Conservation (phyloP, 2,113 vertebrate genomes). For the Burhinus oedicnemus region DNA sequence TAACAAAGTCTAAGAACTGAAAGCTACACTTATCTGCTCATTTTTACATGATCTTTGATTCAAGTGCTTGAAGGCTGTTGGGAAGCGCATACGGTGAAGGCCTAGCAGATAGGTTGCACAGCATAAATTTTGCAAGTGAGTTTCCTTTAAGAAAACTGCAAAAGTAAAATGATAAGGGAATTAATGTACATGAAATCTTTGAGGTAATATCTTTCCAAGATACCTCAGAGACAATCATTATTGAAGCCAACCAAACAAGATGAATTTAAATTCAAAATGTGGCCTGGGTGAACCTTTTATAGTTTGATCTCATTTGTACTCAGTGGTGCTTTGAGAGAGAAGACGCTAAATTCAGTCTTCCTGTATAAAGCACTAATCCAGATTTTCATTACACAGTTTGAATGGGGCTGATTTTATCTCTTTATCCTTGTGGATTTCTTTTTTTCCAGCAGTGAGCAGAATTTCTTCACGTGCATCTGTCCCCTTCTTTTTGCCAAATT, state of each 20-base stretch:
- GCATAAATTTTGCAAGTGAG: not conserved
- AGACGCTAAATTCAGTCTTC: not conserved
- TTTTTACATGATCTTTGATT: not conserved
- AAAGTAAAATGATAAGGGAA: not conserved
- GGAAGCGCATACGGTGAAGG: not conserved
- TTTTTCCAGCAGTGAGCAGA: not conserved
- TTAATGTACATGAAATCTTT: not conserved
- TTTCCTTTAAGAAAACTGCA: not conserved
- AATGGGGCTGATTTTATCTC: not conserved
- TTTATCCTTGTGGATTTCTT: not conserved
- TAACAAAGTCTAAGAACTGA: not conserved
- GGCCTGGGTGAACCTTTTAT: not conserved
- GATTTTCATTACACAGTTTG: not conserved
- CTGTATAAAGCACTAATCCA: not conserved
- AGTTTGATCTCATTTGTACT: not conserved
- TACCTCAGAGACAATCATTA: not conserved
- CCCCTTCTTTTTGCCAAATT: not conserved
- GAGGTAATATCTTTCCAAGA: not conserved
- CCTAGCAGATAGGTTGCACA: not conserved
- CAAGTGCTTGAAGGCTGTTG: not conserved
- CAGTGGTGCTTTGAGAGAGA: not conserved
- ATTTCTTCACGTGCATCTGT: not conserved
- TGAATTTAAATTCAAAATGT: conserved; percentile 16
- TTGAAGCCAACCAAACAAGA: conserved; percentile 11
- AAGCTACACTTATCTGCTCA: not conserved